Base-by-base conservation (phyloP, 2,888 invertebrate genomes). In the Mesorhabditis spiculigera region DNA sequence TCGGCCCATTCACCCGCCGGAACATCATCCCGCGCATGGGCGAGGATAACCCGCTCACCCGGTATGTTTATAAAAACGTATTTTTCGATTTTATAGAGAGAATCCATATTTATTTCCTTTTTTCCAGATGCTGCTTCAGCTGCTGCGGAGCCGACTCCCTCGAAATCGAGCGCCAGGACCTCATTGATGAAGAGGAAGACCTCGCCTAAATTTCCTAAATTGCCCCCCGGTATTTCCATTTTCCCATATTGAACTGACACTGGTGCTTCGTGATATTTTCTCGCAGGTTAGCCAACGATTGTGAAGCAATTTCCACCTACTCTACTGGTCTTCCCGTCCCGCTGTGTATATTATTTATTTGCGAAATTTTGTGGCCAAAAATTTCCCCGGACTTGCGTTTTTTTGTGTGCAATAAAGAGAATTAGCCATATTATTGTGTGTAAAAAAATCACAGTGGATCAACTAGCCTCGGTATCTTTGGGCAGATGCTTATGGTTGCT, bases 1-100 rank as follows among this genome's bases (percentile, higher is more conserved):
- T 86, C 72, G 86, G 85, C 4, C 86, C 86, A 45, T 78, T 75
- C 70, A 79, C 83, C 75, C 80, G 85, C 16, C 75, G 78, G 41
- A 67, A 67, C 50, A 66, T 68, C 16, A 66, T 81, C 43, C 70
- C 82, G 50, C 82, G 81, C 42, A 71, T 79, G 63, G 68, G 68
- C 42, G 66, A 66, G 45, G 58, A 16, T n/a, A 62, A 61, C 16
- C 13, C 13, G 28, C 50, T 65, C 43, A 61, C 66, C 43, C 45
- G 61, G 66, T 66, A 42, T 16, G 43, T 5, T n/a, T 43, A 65
- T n/a, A 42, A 28, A 16, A 42, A 43, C 45, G 5, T 5, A 8
- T n/a, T 28, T 43, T 66, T 69, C 73, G 6, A 68, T 79, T 62
- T 43, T n/a, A 5, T 63, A 8, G 63, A 58, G 10, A 66, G 28